Conservation (phyloP, 2,888 invertebrate genomes). For the Molorchus minor region DNA sequence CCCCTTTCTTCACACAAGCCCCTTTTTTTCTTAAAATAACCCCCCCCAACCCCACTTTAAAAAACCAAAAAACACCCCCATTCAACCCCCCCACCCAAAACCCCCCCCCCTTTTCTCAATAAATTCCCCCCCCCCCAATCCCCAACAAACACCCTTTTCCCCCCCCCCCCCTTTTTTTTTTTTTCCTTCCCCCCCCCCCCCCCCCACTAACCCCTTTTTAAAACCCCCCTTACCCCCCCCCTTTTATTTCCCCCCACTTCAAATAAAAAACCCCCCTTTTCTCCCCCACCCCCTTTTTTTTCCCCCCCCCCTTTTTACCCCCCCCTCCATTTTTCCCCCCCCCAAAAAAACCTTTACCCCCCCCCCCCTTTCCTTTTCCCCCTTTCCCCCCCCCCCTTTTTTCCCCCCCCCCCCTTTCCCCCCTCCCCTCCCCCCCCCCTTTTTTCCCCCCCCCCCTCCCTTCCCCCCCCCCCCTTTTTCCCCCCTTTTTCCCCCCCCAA, state of each 20-base stretch:
- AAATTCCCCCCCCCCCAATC: not conserved
- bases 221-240: not conserved
- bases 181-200: not conserved
- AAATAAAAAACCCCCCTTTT: not conserved
- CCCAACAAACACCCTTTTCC: too few species aligned
- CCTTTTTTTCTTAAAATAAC: not conserved
- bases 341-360: too few species aligned
- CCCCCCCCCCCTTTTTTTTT: not conserved
- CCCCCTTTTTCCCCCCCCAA: not conserved
- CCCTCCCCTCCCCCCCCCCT: not conserved
- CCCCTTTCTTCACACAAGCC: not conserved
- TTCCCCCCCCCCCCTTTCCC: not conserved
- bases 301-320: not conserved
- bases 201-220: not conserved
- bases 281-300: not conserved
- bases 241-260: not conserved
- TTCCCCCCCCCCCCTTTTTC: not conserved
- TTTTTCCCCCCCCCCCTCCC: not conserved
- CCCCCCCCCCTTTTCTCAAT: too few species aligned
- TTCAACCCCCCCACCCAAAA: too few species aligned
- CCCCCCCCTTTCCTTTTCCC: not conserved
- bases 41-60: too few species aligned
- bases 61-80: too few species aligned
- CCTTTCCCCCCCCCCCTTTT: not conserved
- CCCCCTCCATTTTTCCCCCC: not conserved